Evolutionary conservation across 2,797 vertebrate species (phyloP), one percentile per base, ranked within the genome.

Genomic region (Danio kyathit): DNA sequence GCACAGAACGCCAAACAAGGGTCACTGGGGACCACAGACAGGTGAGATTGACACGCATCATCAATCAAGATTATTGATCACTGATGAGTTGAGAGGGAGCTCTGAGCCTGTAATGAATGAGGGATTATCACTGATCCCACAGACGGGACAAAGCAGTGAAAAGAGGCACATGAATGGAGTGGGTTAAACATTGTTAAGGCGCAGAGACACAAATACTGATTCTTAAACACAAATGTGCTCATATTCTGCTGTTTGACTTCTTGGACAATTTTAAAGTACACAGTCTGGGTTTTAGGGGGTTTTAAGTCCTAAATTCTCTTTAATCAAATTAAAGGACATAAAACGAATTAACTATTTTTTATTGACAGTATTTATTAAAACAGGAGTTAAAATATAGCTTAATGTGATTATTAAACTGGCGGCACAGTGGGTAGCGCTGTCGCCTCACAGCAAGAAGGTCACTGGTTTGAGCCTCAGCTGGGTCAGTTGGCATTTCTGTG

Each of bases 21-120:
- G 0, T 95, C 94, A 9, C 82, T 91, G 64, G 94, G 94, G 65
- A 95, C 94, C 14, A 92, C 91, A 49, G 92, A 94, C 44, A 93
- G 94, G 94, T 95, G 87, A 74, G 79, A 29, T 29, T 29, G 29
- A 73, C 63, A 73, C 17, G 10, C 48, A 49, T 60, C 44, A 19
- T 19, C 51, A 72, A 7, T 56, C 54, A 29, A 12, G 14, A 74
- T 51, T 63, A 63, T 65, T 78, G 76, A 79, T 79, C 49, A 49
- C 41, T 56, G 17, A 48, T 74, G 41, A 44, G 60, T 73, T 7
- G 38, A 71, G 46, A 64, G 38, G 48, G 12, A 56, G 49, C 65
- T 76, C 43, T 49, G 54, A 21, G 5, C 49, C 54, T 78, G 29
- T 69, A 60, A 60, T 71, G 66, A 71, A 79, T 49, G 51, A 80